A percentile compares a stretch with the other conserved stretches of the same genome.
Evolutionary conservation across 2,888 invertebrate species (phyloP).

Genomic region (Clunio marinus): DNA sequence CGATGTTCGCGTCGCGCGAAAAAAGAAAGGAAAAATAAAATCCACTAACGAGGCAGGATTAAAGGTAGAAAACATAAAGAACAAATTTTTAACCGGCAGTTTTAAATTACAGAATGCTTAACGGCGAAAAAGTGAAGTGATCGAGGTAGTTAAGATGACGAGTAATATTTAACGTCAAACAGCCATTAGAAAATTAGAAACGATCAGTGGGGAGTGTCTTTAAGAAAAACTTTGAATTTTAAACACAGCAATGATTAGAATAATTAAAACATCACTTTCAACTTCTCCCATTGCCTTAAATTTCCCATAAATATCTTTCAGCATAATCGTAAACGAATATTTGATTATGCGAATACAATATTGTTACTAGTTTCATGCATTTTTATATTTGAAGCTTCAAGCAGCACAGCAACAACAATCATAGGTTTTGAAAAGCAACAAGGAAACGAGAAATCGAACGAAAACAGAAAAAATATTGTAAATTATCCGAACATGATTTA

Average conservation of each 20-base stretch:
- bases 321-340: neutral
- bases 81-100: slow-evolving; percentile 34
- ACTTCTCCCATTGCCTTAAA: neutral
- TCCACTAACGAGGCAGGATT: slow-evolving; percentile 27
- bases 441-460: slow-evolving; percentile 32
- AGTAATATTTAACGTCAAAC: too few relatives aligned
- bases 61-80: slow-evolving; percentile 18
- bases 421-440: slow-evolving; percentile 5
- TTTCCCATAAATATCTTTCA: too few relatives aligned
- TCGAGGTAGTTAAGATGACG: too few relatives aligned
- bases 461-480: slow-evolving; percentile 20
- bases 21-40: slow-evolving; percentile 9
- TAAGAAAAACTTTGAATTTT: too few relatives aligned
- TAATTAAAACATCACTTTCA: too few relatives aligned
- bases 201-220: too few relatives aligned
- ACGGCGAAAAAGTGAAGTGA: too few relatives aligned
- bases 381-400: neutral
- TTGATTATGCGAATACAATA: slow-evolving; percentile 10
- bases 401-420: neutral
- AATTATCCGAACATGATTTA: slow-evolving; percentile 38
- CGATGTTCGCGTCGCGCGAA: neutral
- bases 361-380: neutral
- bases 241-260: too few relatives aligned
- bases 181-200: too few relatives aligned
- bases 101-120: too few relatives aligned